These are phyloP conservation scores for Acleris sparsana DNA, from an alignment of 2,888 invertebrate genomes.

Conservation along the genomic window DNA sequence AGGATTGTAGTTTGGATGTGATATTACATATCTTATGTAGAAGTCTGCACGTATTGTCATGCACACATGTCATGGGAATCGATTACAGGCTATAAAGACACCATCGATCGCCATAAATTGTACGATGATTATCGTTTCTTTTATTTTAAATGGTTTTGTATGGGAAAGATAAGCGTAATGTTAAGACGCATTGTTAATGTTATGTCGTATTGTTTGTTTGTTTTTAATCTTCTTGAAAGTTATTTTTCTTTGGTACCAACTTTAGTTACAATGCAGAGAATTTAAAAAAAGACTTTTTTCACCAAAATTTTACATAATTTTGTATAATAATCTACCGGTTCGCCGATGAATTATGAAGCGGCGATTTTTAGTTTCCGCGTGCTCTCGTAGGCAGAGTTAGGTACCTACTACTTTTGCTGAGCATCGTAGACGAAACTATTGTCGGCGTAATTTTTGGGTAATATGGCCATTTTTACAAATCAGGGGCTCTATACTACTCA, in stretches of 20 bases:
- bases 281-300: too few species aligned
- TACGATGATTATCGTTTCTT: constrained; percentile 32
- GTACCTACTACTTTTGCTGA: too few species aligned
- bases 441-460: too few species aligned
- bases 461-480: too few species aligned
- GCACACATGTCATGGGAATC: constrained; percentile 37
- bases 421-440: too few species aligned
- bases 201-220: constrained; percentile 12
- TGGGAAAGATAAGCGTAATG: constrained; percentile 26
- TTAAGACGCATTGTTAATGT: constrained; percentile 13
- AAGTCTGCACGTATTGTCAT: constrained; percentile 17
- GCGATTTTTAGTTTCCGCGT: too few species aligned
- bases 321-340: too few species aligned
- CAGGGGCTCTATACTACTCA: too few species aligned
- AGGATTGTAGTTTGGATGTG: background rate
- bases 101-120: constrained; percentile 36
- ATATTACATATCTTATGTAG: background rate
- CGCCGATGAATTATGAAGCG: too few species aligned
- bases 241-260: background rate
- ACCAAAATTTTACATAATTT: too few species aligned
- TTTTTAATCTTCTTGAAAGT: too few species aligned
- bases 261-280: background rate
- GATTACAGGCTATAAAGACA: constrained; percentile 36
- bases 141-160: constrained; percentile 30
- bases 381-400: too few species aligned